Evolutionary conservation across 2,797 vertebrate species (phyloP).

Genomic region (Arnoldichthys spilopterus): DNA sequence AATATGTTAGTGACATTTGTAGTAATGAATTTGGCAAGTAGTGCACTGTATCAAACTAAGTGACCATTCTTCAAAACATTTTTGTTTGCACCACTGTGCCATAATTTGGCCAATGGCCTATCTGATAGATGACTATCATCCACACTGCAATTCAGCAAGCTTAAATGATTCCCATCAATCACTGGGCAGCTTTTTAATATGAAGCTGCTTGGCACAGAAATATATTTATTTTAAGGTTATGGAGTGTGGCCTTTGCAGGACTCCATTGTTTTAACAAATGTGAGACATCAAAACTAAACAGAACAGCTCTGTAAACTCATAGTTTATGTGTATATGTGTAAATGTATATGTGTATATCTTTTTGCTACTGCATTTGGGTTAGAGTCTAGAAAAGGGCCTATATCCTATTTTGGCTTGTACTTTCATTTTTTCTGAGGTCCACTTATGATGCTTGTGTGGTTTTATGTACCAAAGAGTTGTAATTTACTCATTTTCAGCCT

Average conservation of each 20-base stretch:
- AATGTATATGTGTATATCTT: too few species aligned
- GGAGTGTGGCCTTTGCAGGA: background rate
- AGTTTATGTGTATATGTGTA: too few species aligned
- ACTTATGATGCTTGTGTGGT: too few species aligned
- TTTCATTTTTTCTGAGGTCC: too few species aligned
- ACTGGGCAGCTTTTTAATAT: constrained; percentile 22
- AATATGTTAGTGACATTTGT: constrained; percentile 5
- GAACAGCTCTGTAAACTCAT: too few species aligned
- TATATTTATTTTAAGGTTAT: constrained; percentile 16
- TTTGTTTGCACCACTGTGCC: background rate
- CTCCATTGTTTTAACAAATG: constrained; percentile 6
- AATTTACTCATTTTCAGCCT: too few species aligned
- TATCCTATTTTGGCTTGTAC: too few species aligned
- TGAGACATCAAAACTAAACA: background rate
- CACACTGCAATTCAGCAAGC: background rate
- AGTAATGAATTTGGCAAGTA: background rate
- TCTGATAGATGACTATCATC: background rate
- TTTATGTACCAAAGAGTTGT: too few species aligned
- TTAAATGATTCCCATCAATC: constrained; percentile 35
- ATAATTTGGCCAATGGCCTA: background rate
- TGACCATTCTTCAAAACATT: background rate
- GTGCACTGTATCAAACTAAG: background rate
- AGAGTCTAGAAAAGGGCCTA: too few species aligned
- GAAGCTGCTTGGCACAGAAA: background rate
- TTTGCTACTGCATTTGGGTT: too few species aligned